Conservation (phyloP, 2,888 invertebrate species). For the Thyatira batis region DNA sequence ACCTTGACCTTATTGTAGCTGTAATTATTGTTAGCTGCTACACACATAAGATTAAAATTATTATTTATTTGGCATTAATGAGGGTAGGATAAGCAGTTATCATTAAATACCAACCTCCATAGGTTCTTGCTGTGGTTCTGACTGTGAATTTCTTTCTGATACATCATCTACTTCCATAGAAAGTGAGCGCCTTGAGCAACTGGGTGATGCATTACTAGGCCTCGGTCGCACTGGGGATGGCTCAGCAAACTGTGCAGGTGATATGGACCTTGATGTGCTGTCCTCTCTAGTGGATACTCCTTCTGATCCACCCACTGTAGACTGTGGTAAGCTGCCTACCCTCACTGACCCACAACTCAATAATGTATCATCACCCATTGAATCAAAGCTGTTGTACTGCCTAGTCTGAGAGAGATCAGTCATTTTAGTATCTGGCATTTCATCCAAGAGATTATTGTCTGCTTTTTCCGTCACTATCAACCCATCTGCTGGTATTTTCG, state of each 20-base stretch:
- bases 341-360: slow-evolving; percentile 74
- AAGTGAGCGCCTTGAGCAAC: slow-evolving; percentile 72
- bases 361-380: slow-evolving; percentile 74
- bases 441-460: slow-evolving; percentile 73
- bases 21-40: neutral
- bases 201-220: slow-evolving; percentile 67
- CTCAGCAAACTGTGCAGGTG: slow-evolving; percentile 75
- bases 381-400: slow-evolving; percentile 77
- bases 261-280: slow-evolving; percentile 72
- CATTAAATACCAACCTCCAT: slow-evolving; percentile 64
- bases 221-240: slow-evolving; percentile 69
- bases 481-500: slow-evolving; percentile 70
- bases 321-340: slow-evolving; percentile 65
- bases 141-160: slow-evolving; percentile 72
- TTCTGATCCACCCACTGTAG: slow-evolving; percentile 62
- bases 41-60: neutral
- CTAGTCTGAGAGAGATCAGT: slow-evolving; percentile 76
- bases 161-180: slow-evolving; percentile 79
- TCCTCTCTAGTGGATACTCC: slow-evolving; percentile 66
- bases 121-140: slow-evolving; percentile 67
- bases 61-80: neutral
- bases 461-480: slow-evolving; percentile 78
- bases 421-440: slow-evolving; percentile 80
- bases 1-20: neutral
- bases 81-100: neutral